These are phyloP conservation scores for Aphidius ervi DNA, from an alignment of 1,140 invertebrate species.

Conservation along the genomic window DNA sequence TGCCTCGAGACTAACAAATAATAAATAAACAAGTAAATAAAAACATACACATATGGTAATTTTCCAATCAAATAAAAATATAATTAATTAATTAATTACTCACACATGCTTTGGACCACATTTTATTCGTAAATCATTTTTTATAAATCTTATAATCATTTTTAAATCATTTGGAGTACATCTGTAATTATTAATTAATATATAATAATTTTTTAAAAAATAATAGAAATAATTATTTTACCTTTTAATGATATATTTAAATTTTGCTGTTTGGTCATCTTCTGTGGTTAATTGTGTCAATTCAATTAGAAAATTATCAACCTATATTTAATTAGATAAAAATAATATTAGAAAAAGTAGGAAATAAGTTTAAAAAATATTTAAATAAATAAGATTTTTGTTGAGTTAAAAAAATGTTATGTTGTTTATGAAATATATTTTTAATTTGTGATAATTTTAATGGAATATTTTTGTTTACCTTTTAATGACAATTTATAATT, in stretches of 20 bases:
- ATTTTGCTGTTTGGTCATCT: slow-evolving; percentile 77
- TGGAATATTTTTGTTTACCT: too few relatives aligned
- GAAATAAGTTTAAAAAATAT: too few relatives aligned
- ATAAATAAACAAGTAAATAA: slow-evolving; percentile 2
- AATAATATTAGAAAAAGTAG: too few relatives aligned
- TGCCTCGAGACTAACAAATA: slow-evolving; percentile 61
- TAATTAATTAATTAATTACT: slow-evolving; percentile 31
- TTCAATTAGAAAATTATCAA: slow-evolving; percentile 71
- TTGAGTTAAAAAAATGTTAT: too few relatives aligned
- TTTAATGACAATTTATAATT: too few relatives aligned
- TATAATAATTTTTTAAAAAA: slow-evolving; percentile 16
- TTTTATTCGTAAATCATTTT: slow-evolving; percentile 88
- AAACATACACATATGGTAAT: slow-evolving; percentile 9
- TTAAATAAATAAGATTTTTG: too few relatives aligned
- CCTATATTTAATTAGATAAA: slow-evolving; percentile 39
- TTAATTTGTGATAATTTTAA: too few relatives aligned
- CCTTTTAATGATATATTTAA: slow-evolving; percentile 67
- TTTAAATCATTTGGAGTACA: slow-evolving; percentile 82
- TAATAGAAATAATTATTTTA: slow-evolving; percentile 31
- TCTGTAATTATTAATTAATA: slow-evolving; percentile 48
- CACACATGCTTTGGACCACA: slow-evolving; percentile 88
- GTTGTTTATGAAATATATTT: neutral
- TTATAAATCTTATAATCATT: slow-evolving; percentile 81
- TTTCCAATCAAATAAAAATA: neutral
- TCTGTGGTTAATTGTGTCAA: slow-evolving; percentile 77